Conservation (phyloP, 1,140 invertebrate genomes). For the Choristoneura fumiferana region DNA sequence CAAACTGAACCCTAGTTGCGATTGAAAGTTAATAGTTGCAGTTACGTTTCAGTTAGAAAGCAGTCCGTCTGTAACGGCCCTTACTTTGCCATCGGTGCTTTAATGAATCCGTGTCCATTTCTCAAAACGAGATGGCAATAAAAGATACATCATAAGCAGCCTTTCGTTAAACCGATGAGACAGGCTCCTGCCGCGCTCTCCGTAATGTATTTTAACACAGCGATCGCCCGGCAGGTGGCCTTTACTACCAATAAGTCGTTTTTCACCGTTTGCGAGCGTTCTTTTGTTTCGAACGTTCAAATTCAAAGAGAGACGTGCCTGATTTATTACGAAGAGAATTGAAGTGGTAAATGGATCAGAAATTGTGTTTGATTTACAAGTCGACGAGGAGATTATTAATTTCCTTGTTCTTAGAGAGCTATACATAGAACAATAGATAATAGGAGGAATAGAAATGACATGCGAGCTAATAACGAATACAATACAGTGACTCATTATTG, state of each 20-base stretch:
- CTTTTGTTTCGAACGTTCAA: constrained; percentile 9
- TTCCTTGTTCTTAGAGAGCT: constrained; percentile 6
- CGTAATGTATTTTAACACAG: constrained; percentile 15
- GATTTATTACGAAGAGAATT: constrained; percentile 15
- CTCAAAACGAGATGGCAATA: constrained; percentile 13
- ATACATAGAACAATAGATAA: too few relatives aligned
- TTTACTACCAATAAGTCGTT: constrained; percentile 19
- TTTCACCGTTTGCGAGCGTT: constrained; percentile 15
- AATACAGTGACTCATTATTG: too few relatives aligned
- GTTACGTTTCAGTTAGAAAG: too few relatives aligned
- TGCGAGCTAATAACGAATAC: too few relatives aligned
- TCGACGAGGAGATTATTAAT: neutral
- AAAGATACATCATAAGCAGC: constrained; percentile 18
- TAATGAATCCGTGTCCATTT: constrained; percentile 12
- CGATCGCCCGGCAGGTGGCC: constrained; percentile 16
- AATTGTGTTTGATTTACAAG: constrained; percentile 15
- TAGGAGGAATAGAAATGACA: too few relatives aligned
- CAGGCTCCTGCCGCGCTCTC: constrained; percentile 7
- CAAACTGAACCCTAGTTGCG: too few relatives aligned
- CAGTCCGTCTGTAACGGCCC: too few relatives aligned
- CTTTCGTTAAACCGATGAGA: constrained; percentile 15
- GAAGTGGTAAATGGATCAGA: constrained; percentile 3
- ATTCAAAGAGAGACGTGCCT: constrained; percentile 9
- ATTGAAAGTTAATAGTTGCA: too few relatives aligned
- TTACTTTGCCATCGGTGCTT: too few relatives aligned